Evolutionary conservation across 2,888 invertebrate genomes (phyloP), one percentile per base, ranked within the genome.

Genomic region (Melieria crassipennis): DNA sequence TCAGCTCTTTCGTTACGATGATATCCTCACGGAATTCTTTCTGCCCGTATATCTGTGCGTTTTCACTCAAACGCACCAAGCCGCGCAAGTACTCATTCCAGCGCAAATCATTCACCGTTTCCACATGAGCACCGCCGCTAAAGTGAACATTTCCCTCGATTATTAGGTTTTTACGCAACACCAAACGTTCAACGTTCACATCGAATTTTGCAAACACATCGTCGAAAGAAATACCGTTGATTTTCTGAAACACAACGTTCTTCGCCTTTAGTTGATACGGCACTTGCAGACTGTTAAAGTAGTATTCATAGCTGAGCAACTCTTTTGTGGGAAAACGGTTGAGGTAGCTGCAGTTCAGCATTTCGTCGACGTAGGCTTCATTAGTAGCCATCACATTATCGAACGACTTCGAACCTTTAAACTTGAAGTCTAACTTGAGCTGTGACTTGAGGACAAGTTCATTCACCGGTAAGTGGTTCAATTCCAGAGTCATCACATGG

Each of bases 111-210:
- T 85, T 85, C 2, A 86, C 73, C 0, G 52, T 73, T 5, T 79
- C 48, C n/a, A 83, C 73, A 9, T 77, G 74, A 4, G 86, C 69
- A 11, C 77, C 66, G 2, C 77, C 71, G 4, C 73, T 75, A 65
- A 85, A 85, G 4, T 78, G 68, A 3, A 80, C 79, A 69, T 80
- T 81, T 1, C 85, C 85, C 65, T 84, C 81, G 1, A 85, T 75
- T 30, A 80, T 77, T 3, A 85, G 75, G 61, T 84, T 80, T 69
- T 85, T 86, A 66, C 79, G 81, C 0, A 86, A 77, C 42, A 82
- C 67, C 16, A 85, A 60, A 43, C 75, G 76, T 2, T 71, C 30
- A 16, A 64, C 60, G 5, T 70, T 64, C 43, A 80, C 71, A 57
- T 73, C 52, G 6, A 82, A 69, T 70, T 78, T 78, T 16, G 71